Conservation (phyloP, 2,797 vertebrate species). For the Propithecus deckenii region DNA sequence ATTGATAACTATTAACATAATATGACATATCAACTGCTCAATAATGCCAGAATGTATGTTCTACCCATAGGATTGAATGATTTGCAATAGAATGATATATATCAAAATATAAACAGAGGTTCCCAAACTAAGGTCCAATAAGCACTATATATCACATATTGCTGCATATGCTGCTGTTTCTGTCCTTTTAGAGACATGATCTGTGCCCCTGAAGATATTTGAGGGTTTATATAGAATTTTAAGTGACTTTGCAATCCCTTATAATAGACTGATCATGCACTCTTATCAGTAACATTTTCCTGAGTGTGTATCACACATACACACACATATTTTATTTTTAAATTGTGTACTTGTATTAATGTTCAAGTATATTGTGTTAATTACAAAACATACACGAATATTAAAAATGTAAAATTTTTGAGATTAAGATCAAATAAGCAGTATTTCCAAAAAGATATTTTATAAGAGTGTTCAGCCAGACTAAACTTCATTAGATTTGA, state of each 20-base stretch:
- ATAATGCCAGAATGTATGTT: background rate
- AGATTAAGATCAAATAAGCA: background rate
- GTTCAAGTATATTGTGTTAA: background rate
- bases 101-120: background rate
- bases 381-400: background rate
- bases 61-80: background rate
- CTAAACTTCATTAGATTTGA: background rate
- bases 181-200: background rate
- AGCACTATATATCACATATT: background rate
- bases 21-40: background rate
- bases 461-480: background rate
- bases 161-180: background rate
- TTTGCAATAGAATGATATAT: background rate
- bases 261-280: background rate
- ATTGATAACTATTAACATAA: background rate
- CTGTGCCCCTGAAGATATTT: background rate
- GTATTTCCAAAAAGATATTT: constrained; percentile 40
- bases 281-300: background rate
- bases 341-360: background rate
- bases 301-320: background rate
- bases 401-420: background rate
- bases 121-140: background rate
- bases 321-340: background rate
- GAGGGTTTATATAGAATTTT: background rate
- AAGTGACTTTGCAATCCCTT: background rate